Conservation (phyloP, 2,888 invertebrate genomes). For the Phengaris alcon region DNA sequence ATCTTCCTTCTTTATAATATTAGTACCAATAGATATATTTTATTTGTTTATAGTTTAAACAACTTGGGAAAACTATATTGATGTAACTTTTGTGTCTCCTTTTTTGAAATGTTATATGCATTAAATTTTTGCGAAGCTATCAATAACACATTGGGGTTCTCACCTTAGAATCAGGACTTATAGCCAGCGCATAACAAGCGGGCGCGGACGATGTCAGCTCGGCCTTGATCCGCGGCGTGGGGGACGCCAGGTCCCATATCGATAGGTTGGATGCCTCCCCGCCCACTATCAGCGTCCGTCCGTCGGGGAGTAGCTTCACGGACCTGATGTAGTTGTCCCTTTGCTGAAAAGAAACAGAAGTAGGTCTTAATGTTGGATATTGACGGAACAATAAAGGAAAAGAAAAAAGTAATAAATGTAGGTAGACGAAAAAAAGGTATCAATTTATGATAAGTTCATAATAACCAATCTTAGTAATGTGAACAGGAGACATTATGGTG, state of each 20-base stretch:
- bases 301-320: conserved; percentile 95
- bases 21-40: too few relatives aligned
- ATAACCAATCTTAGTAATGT: not conserved
- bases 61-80: too few relatives aligned
- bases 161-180: conserved; percentile 95
- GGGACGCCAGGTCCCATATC: conserved; percentile 96
- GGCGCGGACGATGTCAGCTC: conserved; percentile 96
- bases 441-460: not conserved
- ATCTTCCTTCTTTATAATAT: too few relatives aligned
- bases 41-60: too few relatives aligned
- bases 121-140: too few relatives aligned
- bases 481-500: too few relatives aligned
- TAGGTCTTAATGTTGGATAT: conserved; percentile 3
- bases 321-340: conserved; percentile 97
- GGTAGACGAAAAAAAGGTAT: not conserved
- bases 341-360: conserved; percentile 79
- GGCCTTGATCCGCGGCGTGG: conserved; percentile 93
- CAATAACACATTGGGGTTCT: too few relatives aligned
- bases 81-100: too few relatives aligned
- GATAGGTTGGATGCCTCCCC: conserved; percentile 97
- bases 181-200: conserved; percentile 98
- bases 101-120: too few relatives aligned
- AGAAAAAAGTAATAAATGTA: not conserved
- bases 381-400: conserved; percentile 15
- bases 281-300: conserved; percentile 95